Evolutionary conservation across 2,888 invertebrate species (phyloP), one percentile per base, ranked within the genome.

Genomic region (Sicus ferrugineus): DNA sequence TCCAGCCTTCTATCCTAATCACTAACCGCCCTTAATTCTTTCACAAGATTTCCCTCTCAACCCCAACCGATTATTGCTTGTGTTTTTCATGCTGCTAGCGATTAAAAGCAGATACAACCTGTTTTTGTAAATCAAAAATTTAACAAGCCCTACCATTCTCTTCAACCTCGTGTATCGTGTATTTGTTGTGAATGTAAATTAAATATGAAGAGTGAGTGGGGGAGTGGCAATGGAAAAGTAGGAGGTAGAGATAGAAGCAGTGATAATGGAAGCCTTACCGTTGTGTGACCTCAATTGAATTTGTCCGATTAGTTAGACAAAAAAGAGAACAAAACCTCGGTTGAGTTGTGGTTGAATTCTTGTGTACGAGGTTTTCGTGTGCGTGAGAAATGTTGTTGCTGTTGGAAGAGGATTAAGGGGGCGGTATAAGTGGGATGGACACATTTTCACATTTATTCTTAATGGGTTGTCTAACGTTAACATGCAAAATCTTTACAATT

Each of bases 401-500:
- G 1, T 9, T 42, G 5, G 11, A 16, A n/a, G 42, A 42, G 42
- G 42, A 34, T 7, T 14, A 42, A 4, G 42, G 14, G n/a, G 14
- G 5, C 14, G 1, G 42, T 42, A 4, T 14, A n/a, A 4, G 42
- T 4, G 3, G 42, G 42, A 42, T 14, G 38, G 38, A 11, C 11
- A 11, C 11, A 11, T 11, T 52, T 56, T 42, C 2, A 9, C 16
- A 42, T 16, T 38, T 65, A 23, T 54, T 30, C 31, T 38, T 65
- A 52, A 65, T 65, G 54, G 54, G 23, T 38, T 54, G 46, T 30
- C 19, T 31, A 30, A 50, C 54, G 38, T 14, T 65, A 19, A 38
- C 65, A 54, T 65, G 65, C 65, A 65, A 65, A 65, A 54, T 65
- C n/a, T 54, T 65, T 65, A 54, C 52, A 65, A 65, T 65, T 65